A percentile compares a stretch with the other conserved stretches of the same genome.
phyloP scores from a whole-genome alignment of 2,113 vertebrate genomes.

The Notiomystis cincta region DNA sequence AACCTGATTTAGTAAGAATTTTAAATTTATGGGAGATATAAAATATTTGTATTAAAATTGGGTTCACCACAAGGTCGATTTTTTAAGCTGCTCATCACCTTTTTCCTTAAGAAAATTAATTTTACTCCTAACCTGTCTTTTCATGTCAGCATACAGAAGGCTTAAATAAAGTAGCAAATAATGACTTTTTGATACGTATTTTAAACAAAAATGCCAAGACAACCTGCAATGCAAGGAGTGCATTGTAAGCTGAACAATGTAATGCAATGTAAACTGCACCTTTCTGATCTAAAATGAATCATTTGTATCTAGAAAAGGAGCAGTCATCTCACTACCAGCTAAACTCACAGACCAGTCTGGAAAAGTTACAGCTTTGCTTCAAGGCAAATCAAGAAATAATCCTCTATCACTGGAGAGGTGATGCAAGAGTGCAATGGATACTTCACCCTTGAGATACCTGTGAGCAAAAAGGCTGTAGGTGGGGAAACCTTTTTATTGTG shows the following conservation, averaged over 20 bases:
- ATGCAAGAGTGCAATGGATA: background rate
- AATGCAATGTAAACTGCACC: background rate
- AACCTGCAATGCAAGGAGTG: background rate
- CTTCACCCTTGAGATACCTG: background rate
- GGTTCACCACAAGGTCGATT: background rate
- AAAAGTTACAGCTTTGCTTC: background rate
- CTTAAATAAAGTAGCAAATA: background rate
- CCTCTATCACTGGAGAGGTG: background rate
- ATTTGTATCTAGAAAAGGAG: background rate
- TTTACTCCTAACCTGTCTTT: background rate
- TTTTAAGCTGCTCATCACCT: background rate
- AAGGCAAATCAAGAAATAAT: background rate
- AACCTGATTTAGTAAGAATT: background rate
- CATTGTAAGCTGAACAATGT: background rate
- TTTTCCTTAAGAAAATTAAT: background rate
- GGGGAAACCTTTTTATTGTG: background rate
- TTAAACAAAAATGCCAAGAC: background rate
- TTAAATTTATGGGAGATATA: background rate
- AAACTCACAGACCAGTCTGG: background rate
- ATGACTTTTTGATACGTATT: background rate
- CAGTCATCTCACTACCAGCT: background rate
- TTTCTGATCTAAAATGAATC: background rate
- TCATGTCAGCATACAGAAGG: background rate
- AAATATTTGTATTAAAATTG: background rate
- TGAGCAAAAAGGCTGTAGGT: background rate